phyloP scores from a whole-genome alignment of 2,888 invertebrate genomes.

The Melinopterus prodromus region DNA sequence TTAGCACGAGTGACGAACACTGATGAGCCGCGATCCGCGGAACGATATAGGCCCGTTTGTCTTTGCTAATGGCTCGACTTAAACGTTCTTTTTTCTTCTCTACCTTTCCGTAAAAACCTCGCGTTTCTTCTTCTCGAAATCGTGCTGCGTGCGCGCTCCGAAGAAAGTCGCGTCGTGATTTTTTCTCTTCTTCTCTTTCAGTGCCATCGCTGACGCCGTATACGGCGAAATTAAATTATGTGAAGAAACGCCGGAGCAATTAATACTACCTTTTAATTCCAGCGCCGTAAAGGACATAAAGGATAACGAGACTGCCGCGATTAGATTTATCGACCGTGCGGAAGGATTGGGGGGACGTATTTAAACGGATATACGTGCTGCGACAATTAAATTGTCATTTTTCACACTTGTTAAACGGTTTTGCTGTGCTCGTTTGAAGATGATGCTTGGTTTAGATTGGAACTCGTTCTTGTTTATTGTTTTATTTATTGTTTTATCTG shows the following conservation, averaged over 20 bases:
- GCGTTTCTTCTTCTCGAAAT: conserved; percentile 30
- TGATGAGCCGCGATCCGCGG: conserved; percentile 34
- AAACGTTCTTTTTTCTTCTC: conserved; percentile 9
- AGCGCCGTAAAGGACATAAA: background rate
- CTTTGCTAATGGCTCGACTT: conserved; percentile 35
- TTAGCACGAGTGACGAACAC: conserved; percentile 35
- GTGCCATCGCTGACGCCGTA: conserved; percentile 27
- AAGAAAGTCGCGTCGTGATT: background rate
- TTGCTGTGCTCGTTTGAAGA: no score
- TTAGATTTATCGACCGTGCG: background rate
- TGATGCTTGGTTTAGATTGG: no score
- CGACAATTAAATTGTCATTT: background rate
- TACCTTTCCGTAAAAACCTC: background rate
- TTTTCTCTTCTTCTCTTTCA: conserved; percentile 14
- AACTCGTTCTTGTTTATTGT: no score
- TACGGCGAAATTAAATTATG: conserved; percentile 37
- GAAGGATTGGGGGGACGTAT: background rate
- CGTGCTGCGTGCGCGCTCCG: conserved; percentile 8
- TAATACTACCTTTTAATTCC: background rate
- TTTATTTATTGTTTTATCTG: no score
- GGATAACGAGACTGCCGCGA: background rate
- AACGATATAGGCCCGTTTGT: conserved; percentile 35
- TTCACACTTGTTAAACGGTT: background rate
- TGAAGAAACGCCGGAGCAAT: background rate
- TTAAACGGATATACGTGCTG: background rate